Conservation (phyloP, 2,888 invertebrate genomes). For the Pemphredon lugubris region DNA sequence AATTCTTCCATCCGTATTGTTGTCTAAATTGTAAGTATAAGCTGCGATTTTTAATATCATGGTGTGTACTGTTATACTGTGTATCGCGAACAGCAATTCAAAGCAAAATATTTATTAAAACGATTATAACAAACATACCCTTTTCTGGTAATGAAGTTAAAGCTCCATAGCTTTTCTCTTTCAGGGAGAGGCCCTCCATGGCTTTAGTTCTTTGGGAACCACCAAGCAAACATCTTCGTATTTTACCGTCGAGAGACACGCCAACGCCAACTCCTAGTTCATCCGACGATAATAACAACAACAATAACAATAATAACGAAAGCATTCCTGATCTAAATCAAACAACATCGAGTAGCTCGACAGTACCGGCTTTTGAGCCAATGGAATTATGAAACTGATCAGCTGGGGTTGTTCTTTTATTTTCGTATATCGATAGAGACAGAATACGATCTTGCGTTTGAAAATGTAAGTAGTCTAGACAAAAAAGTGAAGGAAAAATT, state of each 20-base stretch:
- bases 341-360: conserved; percentile 53
- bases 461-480: conserved; percentile 21
- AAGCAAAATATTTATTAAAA: neutral
- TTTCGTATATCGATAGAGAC: conserved; percentile 29
- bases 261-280: conserved; percentile 59
- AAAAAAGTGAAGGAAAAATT: neutral
- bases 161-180: conserved; percentile 69
- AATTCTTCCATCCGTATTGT: conserved; percentile 85
- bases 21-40: conserved; percentile 80
- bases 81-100: neutral
- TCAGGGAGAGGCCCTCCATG: conserved; percentile 88
- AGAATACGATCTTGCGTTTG: conserved; percentile 21
- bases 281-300: conserved; percentile 63
- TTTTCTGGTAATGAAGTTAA: conserved; percentile 32
- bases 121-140: neutral
- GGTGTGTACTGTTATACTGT: neutral
- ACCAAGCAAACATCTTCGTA: conserved; percentile 83
- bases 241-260: conserved; percentile 66
- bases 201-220: conserved; percentile 92
- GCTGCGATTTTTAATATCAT: neutral
- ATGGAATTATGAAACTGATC: conserved; percentile 76
- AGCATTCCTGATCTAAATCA: conserved; percentile 74
- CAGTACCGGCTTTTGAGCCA: conserved; percentile 68
- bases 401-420: conserved; percentile 19
- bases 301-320: conserved; percentile 62